Evolutionary conservation across 1,140 invertebrate genomes (phyloP), one percentile per base, ranked within the genome.

Genomic region (Coelopa frigida): DNA sequence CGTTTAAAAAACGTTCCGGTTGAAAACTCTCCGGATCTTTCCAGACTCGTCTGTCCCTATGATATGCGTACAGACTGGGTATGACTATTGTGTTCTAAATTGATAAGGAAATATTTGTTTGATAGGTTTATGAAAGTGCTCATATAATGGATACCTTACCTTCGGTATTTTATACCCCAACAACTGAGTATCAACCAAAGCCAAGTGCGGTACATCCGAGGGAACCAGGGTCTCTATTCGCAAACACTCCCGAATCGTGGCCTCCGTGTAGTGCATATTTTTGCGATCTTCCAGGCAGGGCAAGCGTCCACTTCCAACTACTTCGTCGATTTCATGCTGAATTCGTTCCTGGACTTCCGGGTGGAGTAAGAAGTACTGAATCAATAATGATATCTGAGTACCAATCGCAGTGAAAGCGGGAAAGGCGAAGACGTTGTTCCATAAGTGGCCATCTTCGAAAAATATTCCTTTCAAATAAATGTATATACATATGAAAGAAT

Each of bases 21-120:
- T 77, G 70, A 53, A 87, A 89, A 17, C 72, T 69, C 31, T 84
- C 72, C 0, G 87, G 85, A 55, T 88, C 76, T 1, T 75, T 73
- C 79, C 85, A 89, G 1, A 76, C 49, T 0, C 73, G 68, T 11
- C 73, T 69, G 58, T 82, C 77, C 38, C 55, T 66, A 51, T 82
- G 74, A 32, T 80, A 60, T 7, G 57, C 71, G 22, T 68, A 62
- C 6, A 79, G 62, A 50, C 81, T 80, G 0, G 74, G 61, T 5
- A 73, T 38, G 1, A 81, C 48, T 17, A 74, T 46, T 2, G 75
- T 73, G 15, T 70, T 29, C 27, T n/a, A n/a, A n/a, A n/a, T n/a
- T n/a, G n/a, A n/a, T n/a, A n/a, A n/a, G n/a, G n/a, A n/a, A n/a
- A n/a, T n/a, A n/a, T n/a, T n/a, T n/a, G n/a, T n/a, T n/a, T n/a